Percentiles rank a stretch among this genome's conserved stretches.
Evolutionary conservation across 2,797 vertebrate genomes (phyloP).

Genomic region (Sebastes glaucus): DNA sequence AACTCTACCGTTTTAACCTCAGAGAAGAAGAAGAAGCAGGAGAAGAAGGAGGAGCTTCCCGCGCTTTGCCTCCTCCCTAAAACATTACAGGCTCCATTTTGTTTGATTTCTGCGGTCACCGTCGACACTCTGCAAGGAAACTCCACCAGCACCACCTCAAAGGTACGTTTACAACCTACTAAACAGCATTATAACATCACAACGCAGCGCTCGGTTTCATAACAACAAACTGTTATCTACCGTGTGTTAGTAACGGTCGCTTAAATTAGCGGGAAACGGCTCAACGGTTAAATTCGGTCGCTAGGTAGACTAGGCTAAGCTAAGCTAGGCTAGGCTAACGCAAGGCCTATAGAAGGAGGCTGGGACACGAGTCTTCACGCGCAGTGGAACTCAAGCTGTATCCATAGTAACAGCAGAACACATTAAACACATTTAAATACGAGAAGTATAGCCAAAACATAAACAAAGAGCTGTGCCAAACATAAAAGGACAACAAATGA

Average conservation of each 20-base stretch:
- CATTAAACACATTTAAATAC: too few relatives aligned
- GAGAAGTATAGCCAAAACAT: too few relatives aligned
- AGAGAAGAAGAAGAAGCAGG: background rate
- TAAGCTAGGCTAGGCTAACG: too few relatives aligned
- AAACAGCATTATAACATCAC: rapidly evolving
- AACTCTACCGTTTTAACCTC: rapidly evolving
- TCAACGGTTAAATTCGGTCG: too few relatives aligned
- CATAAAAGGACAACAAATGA: too few relatives aligned
- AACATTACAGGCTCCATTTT: conserved; percentile 69
- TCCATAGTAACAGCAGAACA: too few relatives aligned
- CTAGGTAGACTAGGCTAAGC: too few relatives aligned
- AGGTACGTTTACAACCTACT: background rate
- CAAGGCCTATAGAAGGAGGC: too few relatives aligned
- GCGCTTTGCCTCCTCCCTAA: background rate
- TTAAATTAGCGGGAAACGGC: background rate
- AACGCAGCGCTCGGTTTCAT: rapidly evolving
- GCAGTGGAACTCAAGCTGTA: too few relatives aligned
- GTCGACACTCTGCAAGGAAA: background rate
- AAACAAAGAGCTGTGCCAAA: too few relatives aligned
- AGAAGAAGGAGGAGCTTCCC: background rate
- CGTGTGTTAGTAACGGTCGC: rapidly evolving
- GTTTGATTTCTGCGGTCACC: conserved; percentile 36
- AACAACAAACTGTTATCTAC: rapidly evolving
- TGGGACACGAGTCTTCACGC: too few relatives aligned
- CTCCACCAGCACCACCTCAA: rapidly evolving